Evolutionary conservation across 2,797 vertebrate genomes (phyloP).

Genomic region (Sebastes steindachneri): DNA sequence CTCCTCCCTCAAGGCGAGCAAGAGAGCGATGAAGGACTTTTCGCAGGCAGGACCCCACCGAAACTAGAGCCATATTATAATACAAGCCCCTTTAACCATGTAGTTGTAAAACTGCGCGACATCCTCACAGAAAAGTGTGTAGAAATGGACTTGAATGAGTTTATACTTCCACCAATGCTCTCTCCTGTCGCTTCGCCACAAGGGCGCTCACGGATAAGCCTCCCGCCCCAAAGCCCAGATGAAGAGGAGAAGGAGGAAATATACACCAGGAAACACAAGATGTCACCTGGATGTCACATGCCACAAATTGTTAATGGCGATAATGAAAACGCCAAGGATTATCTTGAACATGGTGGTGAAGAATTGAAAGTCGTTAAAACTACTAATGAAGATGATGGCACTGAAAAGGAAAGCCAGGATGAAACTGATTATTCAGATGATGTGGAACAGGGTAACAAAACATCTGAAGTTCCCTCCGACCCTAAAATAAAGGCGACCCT

Average conservation of each 20-base stretch:
- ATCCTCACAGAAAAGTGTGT: background rate
- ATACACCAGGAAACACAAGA: background rate
- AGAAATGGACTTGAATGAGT: background rate
- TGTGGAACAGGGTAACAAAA: background rate
- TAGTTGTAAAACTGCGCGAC: background rate
- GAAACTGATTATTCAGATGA: background rate
- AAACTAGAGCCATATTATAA: slow-evolving; percentile 6
- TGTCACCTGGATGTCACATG: background rate
- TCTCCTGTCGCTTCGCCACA: slow-evolving; percentile 61
- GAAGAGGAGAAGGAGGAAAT: background rate
- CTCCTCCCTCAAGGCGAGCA: slow-evolving; percentile 22
- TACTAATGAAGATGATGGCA: background rate
- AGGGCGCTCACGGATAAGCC: background rate
- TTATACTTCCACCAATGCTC: slow-evolving; percentile 41
- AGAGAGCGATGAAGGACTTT: background rate
- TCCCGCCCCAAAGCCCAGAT: background rate
- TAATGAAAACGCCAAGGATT: background rate
- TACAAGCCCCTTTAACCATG: background rate
- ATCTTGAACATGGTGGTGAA: background rate
- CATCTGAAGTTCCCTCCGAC: background rate
- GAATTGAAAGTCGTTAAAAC: background rate
- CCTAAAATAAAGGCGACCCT: background rate
- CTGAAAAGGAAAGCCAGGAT: slow-evolving; percentile 8
- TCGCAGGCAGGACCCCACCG: background rate
- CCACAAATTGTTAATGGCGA: background rate